Conservation (phyloP, 2,113 vertebrate genomes). For the Furnarius figulus region DNA sequence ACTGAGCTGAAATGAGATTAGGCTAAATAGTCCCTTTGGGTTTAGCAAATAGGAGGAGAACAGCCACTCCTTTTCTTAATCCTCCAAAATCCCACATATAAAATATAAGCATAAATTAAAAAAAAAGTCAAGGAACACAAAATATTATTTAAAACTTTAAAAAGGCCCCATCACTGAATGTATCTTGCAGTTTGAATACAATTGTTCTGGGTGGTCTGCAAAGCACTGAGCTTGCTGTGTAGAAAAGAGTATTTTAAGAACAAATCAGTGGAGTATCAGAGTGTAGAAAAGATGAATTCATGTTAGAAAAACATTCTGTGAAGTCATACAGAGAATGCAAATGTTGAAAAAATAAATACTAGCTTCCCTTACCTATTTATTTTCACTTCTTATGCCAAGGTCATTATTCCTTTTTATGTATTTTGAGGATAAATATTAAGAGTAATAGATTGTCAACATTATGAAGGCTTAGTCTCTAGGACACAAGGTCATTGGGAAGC, state of each 20-base stretch:
- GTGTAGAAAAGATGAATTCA: conserved; percentile 11
- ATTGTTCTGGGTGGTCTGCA: conserved; percentile 32
- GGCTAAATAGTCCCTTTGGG: neutral
- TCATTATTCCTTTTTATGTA: conserved; percentile 45
- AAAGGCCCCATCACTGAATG: neutral
- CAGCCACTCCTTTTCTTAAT: conserved; percentile 19
- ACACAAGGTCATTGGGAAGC: conserved; percentile 40
- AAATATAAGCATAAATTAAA: neutral
- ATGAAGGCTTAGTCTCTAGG: neutral
- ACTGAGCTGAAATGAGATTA: conserved; percentile 18
- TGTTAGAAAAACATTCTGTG: conserved; percentile 16
- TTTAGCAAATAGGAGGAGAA: conserved; percentile 1
- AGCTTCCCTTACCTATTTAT: conserved; percentile 45
- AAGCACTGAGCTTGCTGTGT: neutral
- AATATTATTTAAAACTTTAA: conserved; percentile 14
- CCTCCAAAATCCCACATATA: neutral
- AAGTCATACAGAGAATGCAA: conserved; percentile 44
- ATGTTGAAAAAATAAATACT: conserved; percentile 54
- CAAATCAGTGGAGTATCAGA: neutral
- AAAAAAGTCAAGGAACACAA: neutral
- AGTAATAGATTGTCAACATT: conserved; percentile 32
- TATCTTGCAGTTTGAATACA: neutral
- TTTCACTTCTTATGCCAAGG: conserved; percentile 39
- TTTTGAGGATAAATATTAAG: conserved; percentile 64
- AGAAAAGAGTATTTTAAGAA: conserved; percentile 54